Base-by-base conservation (phyloP, 2,113 vertebrate genomes). In the Tyto alba region DNA sequence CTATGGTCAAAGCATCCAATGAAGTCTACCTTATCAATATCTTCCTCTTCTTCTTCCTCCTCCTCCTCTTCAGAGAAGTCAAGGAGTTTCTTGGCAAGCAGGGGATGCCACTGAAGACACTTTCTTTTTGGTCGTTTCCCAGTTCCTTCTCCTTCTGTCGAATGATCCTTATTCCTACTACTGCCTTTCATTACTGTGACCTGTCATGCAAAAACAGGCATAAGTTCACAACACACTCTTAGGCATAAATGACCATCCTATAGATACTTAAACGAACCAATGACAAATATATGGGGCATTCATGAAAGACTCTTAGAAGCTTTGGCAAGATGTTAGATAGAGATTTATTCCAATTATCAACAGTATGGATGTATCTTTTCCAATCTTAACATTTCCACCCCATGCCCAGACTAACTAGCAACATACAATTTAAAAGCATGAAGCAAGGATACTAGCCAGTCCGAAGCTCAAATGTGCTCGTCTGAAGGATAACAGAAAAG, bases 31-130 rank as follows among this genome's bases (percentile, higher is more conserved):
- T 99, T 99, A 93, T 99, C 99, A 97, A 99, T 98, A 97, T 99
- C 99, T 67, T 98, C 98, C 72, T 99, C 99, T 75, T 99, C 99
- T 56, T 99, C 99, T 43, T 99, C 99, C 9, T 99, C 99, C 47
- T 99, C 99, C 25, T 99, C 99, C 91, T 99, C 99, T 97, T 99
- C 99, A 59, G 99, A 99, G 97, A 99, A 99, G 92, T 99, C 99
- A 95, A 99, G 98, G 62, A 99, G 98, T 97, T 99, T 99, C 96
- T 99, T 99, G 95, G 99, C 99, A 77, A 99, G 98, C 87, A 99
- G 98, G 11, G 99, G 99, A 98, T 99, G 99, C 99, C 99, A 99
- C 98, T 99, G 99, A 91, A 99, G 98, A 97, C 99, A 99, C 98
- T 99, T 99, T 47, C 99, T 98, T 97, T 99, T 99, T 93, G 99